Evolutionary conservation across 2,797 vertebrate genomes (phyloP).

Genomic region (Meriones psammophilus): DNA sequence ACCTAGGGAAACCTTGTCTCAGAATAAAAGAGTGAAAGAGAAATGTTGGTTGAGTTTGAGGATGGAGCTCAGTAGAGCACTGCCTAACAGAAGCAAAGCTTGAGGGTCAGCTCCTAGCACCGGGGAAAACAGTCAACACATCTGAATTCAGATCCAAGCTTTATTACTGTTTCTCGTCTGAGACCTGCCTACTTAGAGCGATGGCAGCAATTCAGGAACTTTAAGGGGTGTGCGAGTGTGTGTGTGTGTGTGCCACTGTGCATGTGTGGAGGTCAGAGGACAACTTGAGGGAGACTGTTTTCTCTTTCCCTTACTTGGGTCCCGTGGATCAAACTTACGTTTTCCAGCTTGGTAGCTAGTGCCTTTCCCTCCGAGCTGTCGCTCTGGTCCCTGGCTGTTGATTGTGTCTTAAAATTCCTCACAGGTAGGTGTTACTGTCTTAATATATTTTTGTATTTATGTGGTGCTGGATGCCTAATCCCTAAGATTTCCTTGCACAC

Average conservation of each 20-base stretch:
- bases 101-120: background rate
- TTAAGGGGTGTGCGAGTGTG: background rate
- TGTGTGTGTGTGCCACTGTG: background rate
- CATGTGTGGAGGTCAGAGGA: background rate
- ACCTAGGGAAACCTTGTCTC: background rate
- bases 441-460: conserved; percentile 36
- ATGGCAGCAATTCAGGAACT: background rate
- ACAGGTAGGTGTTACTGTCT: background rate
- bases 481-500: background rate
- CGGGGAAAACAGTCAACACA: background rate
- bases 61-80: background rate
- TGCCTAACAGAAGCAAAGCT: background rate
- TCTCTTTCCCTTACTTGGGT: background rate
- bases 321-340: background rate
- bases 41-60: background rate
- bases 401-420: conserved; percentile 13
- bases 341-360: background rate
- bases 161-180: background rate
- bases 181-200: background rate
- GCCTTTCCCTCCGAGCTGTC: background rate
- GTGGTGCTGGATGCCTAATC: background rate
- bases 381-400: background rate
- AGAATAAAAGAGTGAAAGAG: background rate
- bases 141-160: background rate
- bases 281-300: background rate